A percentile compares a stretch with the other conserved stretches of the same genome.
Conservation (phyloP, 92 coral and sea anemone species). For the Umimayanthus chanpuru region DNA sequence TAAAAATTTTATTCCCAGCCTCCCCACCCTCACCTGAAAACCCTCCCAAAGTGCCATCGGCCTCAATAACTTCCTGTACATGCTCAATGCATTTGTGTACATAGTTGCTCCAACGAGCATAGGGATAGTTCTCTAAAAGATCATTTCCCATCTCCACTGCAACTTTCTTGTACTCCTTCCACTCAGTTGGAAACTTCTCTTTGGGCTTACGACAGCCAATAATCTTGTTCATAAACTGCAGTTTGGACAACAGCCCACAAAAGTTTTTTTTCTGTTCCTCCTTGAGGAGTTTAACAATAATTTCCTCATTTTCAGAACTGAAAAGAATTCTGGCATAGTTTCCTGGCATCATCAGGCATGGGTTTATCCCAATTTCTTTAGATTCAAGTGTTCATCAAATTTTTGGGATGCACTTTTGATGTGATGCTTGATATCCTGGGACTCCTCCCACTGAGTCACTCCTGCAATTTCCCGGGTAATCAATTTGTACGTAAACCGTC, state of each 20-base stretch:
- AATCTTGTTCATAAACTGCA: slow-evolving; percentile 24
- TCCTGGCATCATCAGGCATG: slow-evolving; percentile 53
- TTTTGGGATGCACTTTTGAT: slow-evolving; percentile 45
- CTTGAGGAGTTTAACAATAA: slow-evolving; percentile 28
- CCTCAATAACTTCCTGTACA: too few species aligned
- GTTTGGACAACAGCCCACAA: not conserved
- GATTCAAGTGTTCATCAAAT: slow-evolving; percentile 33
- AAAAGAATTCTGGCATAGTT: slow-evolving; percentile 55
- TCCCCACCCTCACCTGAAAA: too few species aligned
- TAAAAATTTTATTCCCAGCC: too few species aligned
- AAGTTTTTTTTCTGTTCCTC: slow-evolving; percentile 15
- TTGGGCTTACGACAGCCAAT: slow-evolving; percentile 42
- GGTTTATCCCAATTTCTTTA: slow-evolving; percentile 46
- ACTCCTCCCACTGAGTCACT: slow-evolving; percentile 51
- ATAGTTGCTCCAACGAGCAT: too few species aligned
- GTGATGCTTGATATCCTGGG: slow-evolving; percentile 40
- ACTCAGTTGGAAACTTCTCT: slow-evolving; percentile 28
- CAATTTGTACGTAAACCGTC: slow-evolving; percentile 49
- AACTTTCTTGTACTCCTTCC: not conserved
- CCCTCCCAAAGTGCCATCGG: too few species aligned
- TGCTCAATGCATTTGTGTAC: too few species aligned
- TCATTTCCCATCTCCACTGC: too few species aligned
- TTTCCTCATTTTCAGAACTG: slow-evolving; percentile 27
- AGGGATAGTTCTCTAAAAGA: too few species aligned
- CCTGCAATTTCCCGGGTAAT: slow-evolving; percentile 40